Evolutionary conservation across 1,140 invertebrate species (phyloP), one percentile per base, ranked within the genome.

Genomic region (Heliconius hermathena): DNA sequence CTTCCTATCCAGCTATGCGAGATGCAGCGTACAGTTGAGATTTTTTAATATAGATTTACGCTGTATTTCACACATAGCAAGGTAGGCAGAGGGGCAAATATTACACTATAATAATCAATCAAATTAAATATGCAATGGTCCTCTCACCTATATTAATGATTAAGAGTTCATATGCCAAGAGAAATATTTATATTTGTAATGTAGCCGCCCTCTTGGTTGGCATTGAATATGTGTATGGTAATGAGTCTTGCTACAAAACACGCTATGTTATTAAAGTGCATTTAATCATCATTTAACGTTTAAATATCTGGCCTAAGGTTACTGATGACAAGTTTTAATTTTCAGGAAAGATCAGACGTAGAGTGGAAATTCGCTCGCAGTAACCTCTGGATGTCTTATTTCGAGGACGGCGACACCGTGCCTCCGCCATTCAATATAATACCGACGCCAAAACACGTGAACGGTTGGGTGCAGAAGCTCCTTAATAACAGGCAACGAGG

Each of bases 301-400:
- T 54, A 20, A 46, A 11, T 46, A 4, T 8, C 49, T 20, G 18
- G 18, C 1, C 18, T 20, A 52, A 20, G 2, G 16, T 52, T 18
- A 20, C 5, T 57, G n/a, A 57, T 57, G n/a, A 22, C 2, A 66
- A 16, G 29, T 66, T 66, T 66, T 66, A 66, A 6, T 66, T 52
- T 77, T 41, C 71, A 98, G 97, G 97, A 98, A 96, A 95, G 97
- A 84, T 96, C 98, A 13, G 98, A 99, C 86, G 96, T 96, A 1
- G 98, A 99, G 94, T 99, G 98, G 98, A 99, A 99, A 91, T 99
- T 98, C 87, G 98, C 98, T 3, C 94, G 98, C 16, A 98, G 97
- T 78, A 97, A 97, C 82, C 94, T 99, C n/a, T 99, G 98, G 97
- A 98, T 99, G 96, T 98, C 97, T 82, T 99, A 98, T 89, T 98